A percentile compares a stretch with the other conserved stretches of the same genome.
Evolutionary conservation across 30 jellyfish, hydroid and myxozoan genomes (phyloP).

Genomic region (Phacellophora camtschatica): DNA sequence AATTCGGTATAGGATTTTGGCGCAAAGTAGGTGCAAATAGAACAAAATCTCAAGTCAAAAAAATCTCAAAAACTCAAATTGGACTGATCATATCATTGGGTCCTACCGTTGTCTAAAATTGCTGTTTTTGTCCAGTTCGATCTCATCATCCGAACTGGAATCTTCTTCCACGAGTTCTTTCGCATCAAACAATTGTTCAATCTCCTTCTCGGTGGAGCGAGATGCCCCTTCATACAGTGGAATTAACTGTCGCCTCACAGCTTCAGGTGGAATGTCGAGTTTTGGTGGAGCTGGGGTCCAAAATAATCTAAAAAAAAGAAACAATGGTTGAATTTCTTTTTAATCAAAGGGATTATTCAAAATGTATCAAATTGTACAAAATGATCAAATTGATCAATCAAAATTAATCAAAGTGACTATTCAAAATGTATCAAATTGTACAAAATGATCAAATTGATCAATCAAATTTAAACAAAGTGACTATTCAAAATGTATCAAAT

Average conservation of each 20-base stretch:
- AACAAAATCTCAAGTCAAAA: not conserved
- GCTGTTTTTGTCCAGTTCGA: not conserved
- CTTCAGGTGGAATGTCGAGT: conserved; percentile 63
- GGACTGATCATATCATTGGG: not conserved
- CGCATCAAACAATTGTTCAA: not conserved
- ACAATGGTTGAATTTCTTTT: too few species aligned
- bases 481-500: too few species aligned
- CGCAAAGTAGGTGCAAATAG: not conserved
- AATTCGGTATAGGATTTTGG: too few species aligned
- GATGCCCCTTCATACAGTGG: conserved; percentile 52
- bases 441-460: too few species aligned
- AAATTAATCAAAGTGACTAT: too few species aligned
- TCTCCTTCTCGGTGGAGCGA: not conserved
- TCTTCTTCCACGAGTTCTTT: conserved; percentile 20
- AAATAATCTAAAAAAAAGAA: conserved; percentile 7
- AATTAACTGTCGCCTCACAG: conserved; percentile 40
- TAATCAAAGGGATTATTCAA: too few species aligned
- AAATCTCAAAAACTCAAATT: not conserved
- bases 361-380: too few species aligned
- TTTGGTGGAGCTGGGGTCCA: conserved; percentile 83
- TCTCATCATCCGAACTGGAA: conserved; percentile 62
- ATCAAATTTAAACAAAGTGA: too few species aligned
- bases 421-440: too few species aligned
- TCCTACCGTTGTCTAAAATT: conserved; percentile 45
- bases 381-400: too few species aligned